Conservation (phyloP, 2,797 vertebrate species). For the Oreortyx pictus region DNA sequence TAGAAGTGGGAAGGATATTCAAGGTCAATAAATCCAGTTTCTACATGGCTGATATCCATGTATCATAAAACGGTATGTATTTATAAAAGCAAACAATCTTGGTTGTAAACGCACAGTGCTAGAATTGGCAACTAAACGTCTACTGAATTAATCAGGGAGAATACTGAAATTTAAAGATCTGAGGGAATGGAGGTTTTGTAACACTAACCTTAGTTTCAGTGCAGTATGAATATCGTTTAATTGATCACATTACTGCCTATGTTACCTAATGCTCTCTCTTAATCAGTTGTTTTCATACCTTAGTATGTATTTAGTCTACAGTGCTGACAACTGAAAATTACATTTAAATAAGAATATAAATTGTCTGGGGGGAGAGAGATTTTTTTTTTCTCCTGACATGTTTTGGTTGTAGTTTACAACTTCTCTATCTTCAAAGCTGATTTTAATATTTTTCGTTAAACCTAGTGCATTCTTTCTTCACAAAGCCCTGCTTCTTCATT, state of each 20-base stretch:
- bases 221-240: background rate
- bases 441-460: slow-evolving; percentile 76
- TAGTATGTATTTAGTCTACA: background rate
- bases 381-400: slow-evolving; percentile 11
- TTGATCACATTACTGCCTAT: background rate
- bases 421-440: slow-evolving; percentile 48
- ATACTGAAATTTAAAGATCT: background rate
- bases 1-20: background rate
- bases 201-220: background rate
- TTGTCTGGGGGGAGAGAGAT: background rate
- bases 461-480: slow-evolving; percentile 60
- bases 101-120: background rate
- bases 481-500: slow-evolving; percentile 62
- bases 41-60: background rate
- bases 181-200: background rate
- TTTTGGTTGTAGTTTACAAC: slow-evolving; percentile 21
- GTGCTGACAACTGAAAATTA: background rate
- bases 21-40: background rate
- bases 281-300: background rate
- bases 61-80: background rate
- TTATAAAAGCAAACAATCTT: background rate
- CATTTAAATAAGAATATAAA: background rate
- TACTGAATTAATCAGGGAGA: background rate
- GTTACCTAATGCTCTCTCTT: background rate
- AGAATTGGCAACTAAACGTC: background rate